phyloP scores from a whole-genome alignment of 2,888 invertebrate species.

The Baronia brevicornis region DNA sequence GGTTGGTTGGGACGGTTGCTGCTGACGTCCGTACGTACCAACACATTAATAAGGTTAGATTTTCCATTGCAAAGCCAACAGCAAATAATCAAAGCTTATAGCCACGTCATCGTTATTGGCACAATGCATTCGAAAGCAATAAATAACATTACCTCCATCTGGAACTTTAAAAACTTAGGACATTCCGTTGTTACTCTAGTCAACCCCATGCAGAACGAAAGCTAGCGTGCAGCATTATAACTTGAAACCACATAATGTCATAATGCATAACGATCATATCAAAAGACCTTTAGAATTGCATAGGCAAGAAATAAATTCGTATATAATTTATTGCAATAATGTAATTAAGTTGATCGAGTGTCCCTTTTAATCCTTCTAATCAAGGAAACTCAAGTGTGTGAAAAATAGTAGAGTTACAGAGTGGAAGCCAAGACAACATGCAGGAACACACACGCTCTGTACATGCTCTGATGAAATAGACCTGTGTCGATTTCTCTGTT shows the following conservation, averaged over 20 bases:
- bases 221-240: constrained; percentile 72
- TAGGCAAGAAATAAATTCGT: constrained; percentile 33
- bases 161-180: constrained; percentile 49
- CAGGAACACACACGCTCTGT: constrained; percentile 65
- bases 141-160: constrained; percentile 63
- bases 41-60: constrained; percentile 77
- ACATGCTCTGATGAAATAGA: constrained; percentile 64
- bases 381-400: constrained; percentile 33
- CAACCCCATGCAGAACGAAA: constrained; percentile 75
- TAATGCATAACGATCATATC: constrained; percentile 37
- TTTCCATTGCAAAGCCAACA: constrained; percentile 71
- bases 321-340: constrained; percentile 5
- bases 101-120: constrained; percentile 55
- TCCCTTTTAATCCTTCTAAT: constrained; percentile 5
- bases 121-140: constrained; percentile 63
- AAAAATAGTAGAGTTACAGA: constrained; percentile 48
- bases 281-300: constrained; percentile 39
- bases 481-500: constrained; percentile 66
- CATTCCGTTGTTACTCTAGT: constrained; percentile 69
- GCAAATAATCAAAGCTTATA: constrained; percentile 68
- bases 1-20: constrained; percentile 74
- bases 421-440: constrained; percentile 74
- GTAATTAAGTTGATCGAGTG: constrained; percentile 1
- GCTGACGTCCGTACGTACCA: constrained; percentile 77
- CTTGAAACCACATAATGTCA: constrained; percentile 64